Base-by-base conservation (phyloP, 2,888 invertebrate genomes). In the Odontomyia ornata region DNA sequence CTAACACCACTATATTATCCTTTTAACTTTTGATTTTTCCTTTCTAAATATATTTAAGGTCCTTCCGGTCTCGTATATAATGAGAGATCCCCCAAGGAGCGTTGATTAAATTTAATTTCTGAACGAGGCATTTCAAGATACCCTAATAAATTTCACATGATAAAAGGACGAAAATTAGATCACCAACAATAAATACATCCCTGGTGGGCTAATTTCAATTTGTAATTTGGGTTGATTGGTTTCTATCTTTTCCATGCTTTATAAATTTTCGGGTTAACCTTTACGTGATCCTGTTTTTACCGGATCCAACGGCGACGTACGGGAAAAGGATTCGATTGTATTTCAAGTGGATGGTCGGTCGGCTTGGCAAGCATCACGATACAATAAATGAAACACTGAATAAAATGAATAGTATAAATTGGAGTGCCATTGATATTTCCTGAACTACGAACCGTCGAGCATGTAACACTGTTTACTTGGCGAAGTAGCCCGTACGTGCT, bases 141-240 rank as follows among this genome's bases (percentile, higher is more conserved):
- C 43, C 60, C 28, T 28, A 73, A 60, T 36, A 57, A 60, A 60
- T 36, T 73, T 57, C 43, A 21, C n/a, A 57, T 36, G 2, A 46
- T 47, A 47, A 47, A 46, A 25, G 25, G 69, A 23, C 15, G 43
- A 23, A 27, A n/a, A 30, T 64, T 36, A 36, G 36, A 36, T 36
- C 36, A 18, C 27, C 7, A 23, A 27, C 47, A 71, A 47, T 27
- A 46, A 47, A 1, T 23, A 52, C 30, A 25, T 13, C 64, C 21
- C 25, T 30, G 13, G 64, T n/a, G 18, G 57, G 73, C 73, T 73
- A 73, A 73, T 73, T 73, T 73, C 73, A 73, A 73, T 73, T 73
- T 73, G 43, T 30, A 60, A 73, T 73, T 60, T 18, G 60, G 60
- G 43, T 60, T 73, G 73, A 73, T 73, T 57, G 73, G 57, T 73